Evolutionary conservation across 2,888 invertebrate genomes (phyloP), one percentile per base, ranked within the genome.

Genomic region (Apeira syringaria): DNA sequence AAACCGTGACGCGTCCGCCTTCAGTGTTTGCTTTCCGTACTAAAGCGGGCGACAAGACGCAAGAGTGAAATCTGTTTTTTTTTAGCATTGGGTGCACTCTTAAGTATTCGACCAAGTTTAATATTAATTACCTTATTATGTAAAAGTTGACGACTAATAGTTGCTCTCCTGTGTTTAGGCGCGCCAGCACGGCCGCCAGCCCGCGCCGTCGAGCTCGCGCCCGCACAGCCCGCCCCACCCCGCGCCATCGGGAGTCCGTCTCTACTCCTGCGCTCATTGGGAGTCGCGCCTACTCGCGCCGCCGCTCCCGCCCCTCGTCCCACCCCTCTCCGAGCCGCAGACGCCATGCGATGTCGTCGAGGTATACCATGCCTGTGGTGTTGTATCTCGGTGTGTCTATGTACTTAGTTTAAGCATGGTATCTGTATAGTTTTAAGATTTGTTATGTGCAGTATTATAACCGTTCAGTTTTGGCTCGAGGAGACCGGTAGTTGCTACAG

Each of bases 241-340:
- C 80, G 78, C 89, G 68, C 91, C 90, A 61, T 84, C 78, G 81
- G 91, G 87, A 80, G 91, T 91, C 78, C 91, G 87, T 75, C 90
- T 84, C 63, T 92, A 83, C 89, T 92, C 85, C 76, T 92, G 85
- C 89, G 91, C 85, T 80, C 92, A 89, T 74, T 92, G 82, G 91
- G 93, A 91, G 74, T 83, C 91, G 54, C 85, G 90, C 50, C 91
- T 89, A 70, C 84, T 70, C 68, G 91, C 85, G 61, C 91, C 83
- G 48, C 88, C 83, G 48, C 88, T 79, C 64, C 85, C 76, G 48
- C 80, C 78, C 76, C 72, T 76, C 75, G 71, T 89, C 72, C 76
- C 89, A 76, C 66, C 74, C 82, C 68, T 80, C 87, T 68, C 90
- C 82, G 75, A 73, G 61, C 81, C 73, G 52, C 79, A 77, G 53